Evolutionary conservation across 2,888 invertebrate species (phyloP).

Genomic region (Acleris laterana): DNA sequence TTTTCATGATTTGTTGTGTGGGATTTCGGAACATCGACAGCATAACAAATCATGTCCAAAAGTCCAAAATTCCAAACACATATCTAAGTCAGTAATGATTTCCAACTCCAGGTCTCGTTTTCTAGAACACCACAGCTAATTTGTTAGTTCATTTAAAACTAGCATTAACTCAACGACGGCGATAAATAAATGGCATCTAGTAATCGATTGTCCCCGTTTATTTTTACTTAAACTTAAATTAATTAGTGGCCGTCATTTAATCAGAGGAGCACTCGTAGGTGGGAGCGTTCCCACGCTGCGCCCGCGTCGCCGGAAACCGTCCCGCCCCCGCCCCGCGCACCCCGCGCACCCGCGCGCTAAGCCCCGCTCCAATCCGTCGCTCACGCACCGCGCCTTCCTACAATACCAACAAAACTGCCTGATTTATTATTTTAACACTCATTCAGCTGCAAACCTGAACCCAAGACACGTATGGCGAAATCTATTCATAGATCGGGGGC

Average conservation of each 20-base stretch:
- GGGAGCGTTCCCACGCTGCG: slow-evolving; percentile 82
- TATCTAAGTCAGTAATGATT: too few species aligned
- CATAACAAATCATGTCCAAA: too few species aligned
- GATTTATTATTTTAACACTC: slow-evolving; percentile 48
- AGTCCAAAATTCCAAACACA: too few species aligned
- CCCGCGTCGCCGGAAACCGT: slow-evolving; percentile 75
- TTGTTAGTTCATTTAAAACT: not conserved
- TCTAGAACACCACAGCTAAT: too few species aligned
- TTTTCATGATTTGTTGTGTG: too few species aligned
- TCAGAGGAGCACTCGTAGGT: slow-evolving; percentile 74
- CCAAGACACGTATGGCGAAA: slow-evolving; percentile 74
- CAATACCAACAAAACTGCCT: slow-evolving; percentile 56
- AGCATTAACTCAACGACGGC: too few species aligned
- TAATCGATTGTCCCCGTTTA: slow-evolving; percentile 56
- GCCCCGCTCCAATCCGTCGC: slow-evolving; percentile 72
- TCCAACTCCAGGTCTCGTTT: too few species aligned
- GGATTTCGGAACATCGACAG: too few species aligned
- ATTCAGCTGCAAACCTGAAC: slow-evolving; percentile 71
- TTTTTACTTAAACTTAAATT: slow-evolving; percentile 75
- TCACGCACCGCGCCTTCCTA: slow-evolving; percentile 72
- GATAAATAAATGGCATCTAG: slow-evolving; percentile 6
- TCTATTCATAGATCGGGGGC: slow-evolving; percentile 62
- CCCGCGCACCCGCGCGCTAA: slow-evolving; percentile 63
- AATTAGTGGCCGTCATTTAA: slow-evolving; percentile 79
- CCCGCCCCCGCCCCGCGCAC: slow-evolving; percentile 56